Conservation (phyloP, 2,888 invertebrate species). For the Laspeyria flexula region DNA sequence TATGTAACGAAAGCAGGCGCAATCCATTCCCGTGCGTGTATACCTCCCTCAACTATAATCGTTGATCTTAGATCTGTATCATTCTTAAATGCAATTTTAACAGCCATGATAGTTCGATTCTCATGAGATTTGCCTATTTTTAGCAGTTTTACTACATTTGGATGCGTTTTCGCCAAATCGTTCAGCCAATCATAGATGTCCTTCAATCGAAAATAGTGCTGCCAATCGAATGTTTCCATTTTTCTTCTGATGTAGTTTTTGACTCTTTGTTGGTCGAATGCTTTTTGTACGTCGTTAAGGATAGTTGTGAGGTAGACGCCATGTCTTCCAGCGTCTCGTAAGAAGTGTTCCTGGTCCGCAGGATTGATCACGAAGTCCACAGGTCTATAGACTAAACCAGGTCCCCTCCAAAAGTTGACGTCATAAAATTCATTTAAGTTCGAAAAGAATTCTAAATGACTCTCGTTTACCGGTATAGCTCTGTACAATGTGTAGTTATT, state of each 20-base stretch:
- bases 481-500: constrained; percentile 66
- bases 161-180: constrained; percentile 70
- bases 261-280: constrained; percentile 67
- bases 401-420: constrained; percentile 65
- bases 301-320: constrained; percentile 62
- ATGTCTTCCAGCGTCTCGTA: constrained; percentile 41
- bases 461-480: constrained; percentile 55
- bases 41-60: constrained; percentile 86
- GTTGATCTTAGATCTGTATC: constrained; percentile 17
- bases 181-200: constrained; percentile 87
- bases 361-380: constrained; percentile 70
- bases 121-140: constrained; percentile 72
- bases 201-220: constrained; percentile 82
- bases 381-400: constrained; percentile 54
- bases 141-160: constrained; percentile 66
- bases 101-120: constrained; percentile 65
- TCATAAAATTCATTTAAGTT: constrained; percentile 50
- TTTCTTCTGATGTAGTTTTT: constrained; percentile 64
- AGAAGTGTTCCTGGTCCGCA: constrained; percentile 46
- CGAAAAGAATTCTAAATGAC: constrained; percentile 58
- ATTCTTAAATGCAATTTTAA: constrained; percentile 41
- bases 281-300: constrained; percentile 65
- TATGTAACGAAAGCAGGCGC: constrained; percentile 86
- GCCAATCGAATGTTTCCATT: constrained; percentile 79
- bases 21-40: constrained; percentile 92